Percentiles rank a stretch among this genome's conserved stretches.
phyloP scores from a whole-genome alignment of 2,888 invertebrate genomes.

The Sceliomorpha sp. region DNA sequence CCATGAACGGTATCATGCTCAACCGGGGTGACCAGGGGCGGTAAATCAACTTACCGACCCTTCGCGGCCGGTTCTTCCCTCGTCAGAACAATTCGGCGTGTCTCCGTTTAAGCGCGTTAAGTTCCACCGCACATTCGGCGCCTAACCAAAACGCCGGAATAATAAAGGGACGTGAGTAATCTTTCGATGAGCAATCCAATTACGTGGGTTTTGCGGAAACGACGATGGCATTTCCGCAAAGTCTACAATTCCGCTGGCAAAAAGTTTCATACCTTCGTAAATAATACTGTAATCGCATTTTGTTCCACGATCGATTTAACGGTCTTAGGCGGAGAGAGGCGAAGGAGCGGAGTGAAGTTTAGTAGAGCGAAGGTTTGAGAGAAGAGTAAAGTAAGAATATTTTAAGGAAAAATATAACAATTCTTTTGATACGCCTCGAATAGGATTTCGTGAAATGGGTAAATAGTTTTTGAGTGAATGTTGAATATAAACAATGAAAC shows the following conservation, averaged over 20 bases:
- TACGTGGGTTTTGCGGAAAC: constrained; percentile 36
- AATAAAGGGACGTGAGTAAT: constrained; percentile 29
- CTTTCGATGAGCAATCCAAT: constrained; percentile 44
- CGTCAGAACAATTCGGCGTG: constrained; percentile 21
- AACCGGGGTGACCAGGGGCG: too few relatives aligned
- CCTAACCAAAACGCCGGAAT: constrained; percentile 35
- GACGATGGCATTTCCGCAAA: constrained; percentile 10
- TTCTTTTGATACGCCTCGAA: too few relatives aligned
- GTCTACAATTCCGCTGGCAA: constrained; percentile 29
- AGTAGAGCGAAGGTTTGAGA: constrained; percentile 12
- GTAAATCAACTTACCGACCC: constrained; percentile 46
- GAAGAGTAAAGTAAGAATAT: too few relatives aligned
- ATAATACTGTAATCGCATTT: constrained; percentile 40
- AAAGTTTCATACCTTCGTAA: constrained; percentile 40
- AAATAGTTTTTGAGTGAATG: too few relatives aligned
- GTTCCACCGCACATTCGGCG: constrained; percentile 30
- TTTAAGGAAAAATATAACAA: too few relatives aligned
- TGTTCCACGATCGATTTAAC: constrained; percentile 43
- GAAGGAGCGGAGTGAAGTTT: constrained; percentile 16
- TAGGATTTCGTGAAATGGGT: too few relatives aligned
- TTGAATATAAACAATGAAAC: too few relatives aligned
- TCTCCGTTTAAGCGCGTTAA: constrained; percentile 40
- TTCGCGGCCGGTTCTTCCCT: constrained; percentile 26
- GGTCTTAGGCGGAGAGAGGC: constrained; percentile 19
- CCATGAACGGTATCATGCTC: too few relatives aligned